Base-by-base conservation (phyloP, 2,797 vertebrate genomes). In the Lindbergichthys nudifrons region DNA sequence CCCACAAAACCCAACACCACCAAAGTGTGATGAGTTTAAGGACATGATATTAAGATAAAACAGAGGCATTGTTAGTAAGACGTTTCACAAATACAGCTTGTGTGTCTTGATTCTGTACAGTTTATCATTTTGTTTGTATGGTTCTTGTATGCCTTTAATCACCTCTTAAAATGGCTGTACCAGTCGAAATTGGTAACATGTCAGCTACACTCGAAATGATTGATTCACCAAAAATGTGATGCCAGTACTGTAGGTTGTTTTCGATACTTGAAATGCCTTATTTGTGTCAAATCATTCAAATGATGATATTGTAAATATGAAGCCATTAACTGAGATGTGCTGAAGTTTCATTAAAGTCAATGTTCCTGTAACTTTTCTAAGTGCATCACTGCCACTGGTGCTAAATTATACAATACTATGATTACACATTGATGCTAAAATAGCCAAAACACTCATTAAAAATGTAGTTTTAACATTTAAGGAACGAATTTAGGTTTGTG, bases 251-350 rank as follows among this genome's bases (percentile, higher is more conserved):
- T 92, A 47, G 85, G 83, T 89, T 82, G 76, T 87, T 90, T 89
- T 89, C 72, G 61, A 89, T 87, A 91, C 92, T 92, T 92, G 88
- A 94, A 92, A 93, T 93, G 92, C 93, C 93, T 94, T 93, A 93
- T 92, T 92, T 90, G 90, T 90, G 92, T 92, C 79, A 64, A 85
- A 75, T 89, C 83, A 86, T 91, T 88, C 56, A 74, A 77, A 79
- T 59, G 71, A 87, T 70, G 74, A 87, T 82, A 68, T 46, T 93
- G 91, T 93, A 91, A 53, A 90, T 85, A 89, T 77, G 76, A 88
- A 88, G 88, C 80, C 77, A 85, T 90, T 75, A 61, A 83, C 73
- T 79, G 80, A 83, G 68, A 77, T 89, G 89, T 93, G 85, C 80
- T 84, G 73, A 87, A 76, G 73, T 88, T 77, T 86, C 80, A 90